Conservation (phyloP, 2,113 vertebrate species). For the Silurus asotus region DNA sequence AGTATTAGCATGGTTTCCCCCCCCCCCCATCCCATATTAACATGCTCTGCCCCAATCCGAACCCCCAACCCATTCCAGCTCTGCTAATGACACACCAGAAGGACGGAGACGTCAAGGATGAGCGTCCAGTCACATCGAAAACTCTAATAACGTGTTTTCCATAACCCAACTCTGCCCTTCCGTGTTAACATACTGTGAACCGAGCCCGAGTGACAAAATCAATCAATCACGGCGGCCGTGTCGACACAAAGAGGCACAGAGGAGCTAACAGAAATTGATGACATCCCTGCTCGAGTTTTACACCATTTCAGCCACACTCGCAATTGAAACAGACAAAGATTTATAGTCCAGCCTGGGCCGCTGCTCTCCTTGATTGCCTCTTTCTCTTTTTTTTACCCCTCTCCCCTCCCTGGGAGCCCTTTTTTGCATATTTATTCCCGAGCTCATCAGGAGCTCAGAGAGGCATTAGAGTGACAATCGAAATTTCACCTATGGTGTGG, state of each 20-base stretch:
- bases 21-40: not conserved
- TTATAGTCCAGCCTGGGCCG: conserved; percentile 90
- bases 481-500: conserved; percentile 85
- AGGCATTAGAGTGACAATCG: conserved; percentile 95
- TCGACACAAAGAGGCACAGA: conserved; percentile 94
- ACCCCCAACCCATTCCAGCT: not conserved
- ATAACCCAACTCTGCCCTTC: conserved; percentile 94
- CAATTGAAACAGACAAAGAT: conserved; percentile 99
- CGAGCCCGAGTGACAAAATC: conserved; percentile 97
- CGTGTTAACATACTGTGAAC: conserved; percentile 99
- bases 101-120: conserved; percentile 48
- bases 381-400: conserved; percentile 56
- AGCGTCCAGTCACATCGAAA: conserved; percentile 76
- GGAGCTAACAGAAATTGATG: conserved; percentile 99
- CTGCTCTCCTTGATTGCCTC: conserved; percentile 93
- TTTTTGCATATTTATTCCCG: conserved; percentile 98
- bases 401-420: conserved; percentile 58
- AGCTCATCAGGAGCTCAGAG: conserved; percentile 86
- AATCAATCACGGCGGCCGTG: conserved; percentile 87
- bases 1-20: not conserved
- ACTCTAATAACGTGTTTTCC: conserved; percentile 83
- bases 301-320: conserved; percentile 90
- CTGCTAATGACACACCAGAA: conserved; percentile 13
- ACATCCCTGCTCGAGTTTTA: conserved; percentile 96
- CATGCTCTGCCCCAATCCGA: not conserved